phyloP scores from a whole-genome alignment of 1,140 invertebrate genomes.

The Tetraneura akinire region DNA sequence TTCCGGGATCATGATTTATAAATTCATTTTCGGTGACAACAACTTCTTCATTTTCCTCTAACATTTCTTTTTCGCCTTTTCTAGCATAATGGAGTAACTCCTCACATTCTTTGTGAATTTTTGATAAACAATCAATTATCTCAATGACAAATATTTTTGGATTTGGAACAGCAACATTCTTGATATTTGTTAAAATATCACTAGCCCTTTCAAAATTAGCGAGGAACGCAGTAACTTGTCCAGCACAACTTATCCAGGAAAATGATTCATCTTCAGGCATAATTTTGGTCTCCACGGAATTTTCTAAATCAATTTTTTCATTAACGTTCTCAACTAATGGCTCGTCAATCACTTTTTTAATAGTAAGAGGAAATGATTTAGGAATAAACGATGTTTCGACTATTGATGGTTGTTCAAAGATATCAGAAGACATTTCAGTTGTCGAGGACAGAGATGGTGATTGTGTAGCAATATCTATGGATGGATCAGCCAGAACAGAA shows the following conservation, averaged over 20 bases:
- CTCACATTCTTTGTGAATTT: neutral
- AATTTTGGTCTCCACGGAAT: constrained; percentile 4
- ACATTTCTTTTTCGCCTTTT: too few species aligned
- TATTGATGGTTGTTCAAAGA: constrained; percentile 9
- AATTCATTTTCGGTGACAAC: too few species aligned
- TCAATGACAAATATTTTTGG: constrained; percentile 37
- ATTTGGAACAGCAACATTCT: constrained; percentile 30
- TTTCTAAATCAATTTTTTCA: constrained; percentile 34
- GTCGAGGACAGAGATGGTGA: constrained; percentile 1
- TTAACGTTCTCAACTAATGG: constrained; percentile 11
- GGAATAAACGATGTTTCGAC: constrained; percentile 36
- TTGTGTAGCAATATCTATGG: neutral
- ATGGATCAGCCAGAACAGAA: neutral
- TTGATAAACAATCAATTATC: constrained; percentile 31
- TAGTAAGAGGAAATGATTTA: neutral
- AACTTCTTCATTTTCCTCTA: too few species aligned
- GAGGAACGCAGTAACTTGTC: constrained; percentile 4
- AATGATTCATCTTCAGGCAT: constrained; percentile 16
- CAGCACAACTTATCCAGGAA: constrained; percentile 32
- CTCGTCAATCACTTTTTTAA: constrained; percentile 5
- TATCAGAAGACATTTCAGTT: too few species aligned
- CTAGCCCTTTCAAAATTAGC: constrained; percentile 30
- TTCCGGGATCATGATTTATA: too few species aligned
- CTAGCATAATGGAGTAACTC: neutral
- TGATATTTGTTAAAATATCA: constrained; percentile 22